Evolutionary conservation across 2,113 vertebrate genomes (phyloP).

Genomic region (Sebastes fasciatus): DNA sequence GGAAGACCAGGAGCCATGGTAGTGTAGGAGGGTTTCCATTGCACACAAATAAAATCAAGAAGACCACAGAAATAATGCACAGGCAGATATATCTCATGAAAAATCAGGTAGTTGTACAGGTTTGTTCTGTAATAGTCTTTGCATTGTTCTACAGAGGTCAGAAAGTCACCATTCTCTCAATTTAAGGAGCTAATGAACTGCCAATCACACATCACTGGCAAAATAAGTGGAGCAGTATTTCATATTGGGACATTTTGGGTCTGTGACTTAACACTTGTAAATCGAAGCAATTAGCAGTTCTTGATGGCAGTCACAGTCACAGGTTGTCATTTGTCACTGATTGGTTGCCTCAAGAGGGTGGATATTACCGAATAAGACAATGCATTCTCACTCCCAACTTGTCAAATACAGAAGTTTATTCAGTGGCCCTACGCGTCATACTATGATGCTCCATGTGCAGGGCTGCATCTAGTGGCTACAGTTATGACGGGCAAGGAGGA

Average conservation of each 20-base stretch:
- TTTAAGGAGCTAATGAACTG: not conserved
- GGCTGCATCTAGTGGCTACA: no score
- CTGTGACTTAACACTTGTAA: not conserved
- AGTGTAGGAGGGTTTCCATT: not conserved
- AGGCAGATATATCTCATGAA: not conserved
- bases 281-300: not conserved
- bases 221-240: not conserved
- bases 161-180: not conserved
- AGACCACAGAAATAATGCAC: not conserved
- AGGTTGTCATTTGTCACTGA: no score
- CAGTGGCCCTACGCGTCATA: no score
- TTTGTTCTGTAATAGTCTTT: not conserved
- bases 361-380: no score
- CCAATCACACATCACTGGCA: not conserved
- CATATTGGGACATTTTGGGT: not conserved
- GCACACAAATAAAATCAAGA: not conserved
- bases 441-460: no score
- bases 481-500: no score
- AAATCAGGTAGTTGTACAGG: not conserved
- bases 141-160: conserved; percentile 1
- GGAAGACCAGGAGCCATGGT: not conserved
- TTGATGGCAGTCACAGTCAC: not conserved
- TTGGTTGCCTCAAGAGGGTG: no score
- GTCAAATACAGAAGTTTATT: no score
- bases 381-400: no score